phyloP scores from a whole-genome alignment of 2,888 invertebrate species.

The Endotricha flammealis region DNA sequence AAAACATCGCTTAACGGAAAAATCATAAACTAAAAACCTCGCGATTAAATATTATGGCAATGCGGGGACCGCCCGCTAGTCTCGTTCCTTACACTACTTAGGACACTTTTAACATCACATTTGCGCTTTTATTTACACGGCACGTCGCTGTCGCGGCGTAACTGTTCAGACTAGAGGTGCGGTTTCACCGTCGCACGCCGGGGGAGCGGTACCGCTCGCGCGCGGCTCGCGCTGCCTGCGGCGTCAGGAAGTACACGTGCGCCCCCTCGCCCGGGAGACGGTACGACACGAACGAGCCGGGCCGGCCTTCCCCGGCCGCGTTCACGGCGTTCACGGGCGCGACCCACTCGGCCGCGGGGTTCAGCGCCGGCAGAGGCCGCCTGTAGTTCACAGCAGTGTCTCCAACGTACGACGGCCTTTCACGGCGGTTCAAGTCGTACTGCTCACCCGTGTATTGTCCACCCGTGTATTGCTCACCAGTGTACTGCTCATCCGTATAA shows the following conservation, averaged over 20 bases:
- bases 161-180: conserved; percentile 73
- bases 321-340: conserved; percentile 55
- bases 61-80: conserved; percentile 63
- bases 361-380: conserved; percentile 73
- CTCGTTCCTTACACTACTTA: conserved; percentile 69
- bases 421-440: conserved; percentile 61
- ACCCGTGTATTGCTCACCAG: conserved; percentile 46
- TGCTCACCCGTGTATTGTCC: conserved; percentile 60
- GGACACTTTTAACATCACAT: conserved; percentile 77
- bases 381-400: conserved; percentile 80
- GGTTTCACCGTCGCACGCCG: conserved; percentile 71
- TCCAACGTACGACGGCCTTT: conserved; percentile 52
- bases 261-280: conserved; percentile 86
- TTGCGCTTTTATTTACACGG: conserved; percentile 75
- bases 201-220: conserved; percentile 56
- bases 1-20: conserved; percentile 35
- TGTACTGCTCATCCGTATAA: too few species aligned
- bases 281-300: conserved; percentile 85
- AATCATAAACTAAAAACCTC: conserved; percentile 28
- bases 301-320: conserved; percentile 58
- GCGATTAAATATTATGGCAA: conserved; percentile 72
- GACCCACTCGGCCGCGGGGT: conserved; percentile 80
- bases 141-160: conserved; percentile 45
- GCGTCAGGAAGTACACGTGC: conserved; percentile 88
- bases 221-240: conserved; percentile 74